Conservation (phyloP, 2,113 vertebrate species). For the Phoxinus phoxinus region DNA sequence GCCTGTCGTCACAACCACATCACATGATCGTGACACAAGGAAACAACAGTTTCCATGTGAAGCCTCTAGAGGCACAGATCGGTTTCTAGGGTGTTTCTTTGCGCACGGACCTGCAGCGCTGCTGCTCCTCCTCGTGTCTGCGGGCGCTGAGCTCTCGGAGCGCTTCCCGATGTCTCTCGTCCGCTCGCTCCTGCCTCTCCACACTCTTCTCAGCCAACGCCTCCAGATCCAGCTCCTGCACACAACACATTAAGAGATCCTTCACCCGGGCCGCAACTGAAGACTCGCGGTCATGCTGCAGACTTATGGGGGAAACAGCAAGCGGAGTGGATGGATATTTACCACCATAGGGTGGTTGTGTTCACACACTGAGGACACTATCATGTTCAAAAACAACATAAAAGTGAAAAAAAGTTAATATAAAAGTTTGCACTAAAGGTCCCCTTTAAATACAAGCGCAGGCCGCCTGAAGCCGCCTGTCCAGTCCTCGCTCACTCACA, state of each 20-base stretch:
- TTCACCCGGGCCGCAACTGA: too few relatives aligned
- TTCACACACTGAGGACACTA: too few relatives aligned
- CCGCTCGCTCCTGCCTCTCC: constrained; percentile 83
- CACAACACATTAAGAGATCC: neutral
- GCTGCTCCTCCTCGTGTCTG: constrained; percentile 74
- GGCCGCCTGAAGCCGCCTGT: too few relatives aligned
- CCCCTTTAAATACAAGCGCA: too few relatives aligned
- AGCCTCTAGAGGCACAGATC: neutral
- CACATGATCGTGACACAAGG: neutral
- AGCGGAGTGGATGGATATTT: too few relatives aligned
- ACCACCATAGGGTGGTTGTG: too few relatives aligned
- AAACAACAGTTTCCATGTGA: neutral
- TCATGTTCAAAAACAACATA: too few relatives aligned
- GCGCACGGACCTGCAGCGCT: constrained; percentile 74
- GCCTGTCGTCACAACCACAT: constrained; percentile 67
- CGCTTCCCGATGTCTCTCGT: constrained; percentile 83
- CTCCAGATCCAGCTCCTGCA: constrained; percentile 79
- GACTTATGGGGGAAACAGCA: too few relatives aligned
- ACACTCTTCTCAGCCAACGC: constrained; percentile 75
- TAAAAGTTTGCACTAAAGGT: too few relatives aligned
- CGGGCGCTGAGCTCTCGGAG: constrained; percentile 84
- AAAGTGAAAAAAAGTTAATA: too few relatives aligned
- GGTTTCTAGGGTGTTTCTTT: neutral
- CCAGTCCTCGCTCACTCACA: constrained; percentile 68
- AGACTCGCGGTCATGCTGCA: too few relatives aligned